These are phyloP conservation scores for pig (Sus scrofa) DNA, from an alignment of 2,113 vertebrate species.

Conservation along the genomic window T2T-Sscrofa CM000819.6:137425501-137426000, in stretches of 20 bases:
- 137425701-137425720: slow-evolving; percentile 31
- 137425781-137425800: not conserved
- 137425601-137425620: not conserved
- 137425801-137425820: too few species aligned
- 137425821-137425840: too few species aligned
- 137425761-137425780: slow-evolving; percentile 36
- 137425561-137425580: not conserved
- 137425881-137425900: too few species aligned
- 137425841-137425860: too few species aligned
- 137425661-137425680: slow-evolving; percentile 2
- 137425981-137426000: not conserved
- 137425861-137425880: too few species aligned
- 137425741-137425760: not conserved
- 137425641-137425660: slow-evolving; percentile 6
- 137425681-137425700: not conserved
- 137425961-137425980: not conserved
- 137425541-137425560: slow-evolving; percentile 6
- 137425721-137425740: slow-evolving; percentile 2
- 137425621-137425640: not conserved
- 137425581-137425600: not conserved
- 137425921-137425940: not conserved
- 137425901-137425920: too few species aligned
- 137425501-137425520: not conserved
- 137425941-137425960: not conserved
- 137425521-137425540: not conserved